Percentiles rank a stretch among this genome's conserved stretches.
Evolutionary conservation across 2,113 vertebrate genomes (phyloP).

Genomic region (Nycticorax nycticorax): DNA sequence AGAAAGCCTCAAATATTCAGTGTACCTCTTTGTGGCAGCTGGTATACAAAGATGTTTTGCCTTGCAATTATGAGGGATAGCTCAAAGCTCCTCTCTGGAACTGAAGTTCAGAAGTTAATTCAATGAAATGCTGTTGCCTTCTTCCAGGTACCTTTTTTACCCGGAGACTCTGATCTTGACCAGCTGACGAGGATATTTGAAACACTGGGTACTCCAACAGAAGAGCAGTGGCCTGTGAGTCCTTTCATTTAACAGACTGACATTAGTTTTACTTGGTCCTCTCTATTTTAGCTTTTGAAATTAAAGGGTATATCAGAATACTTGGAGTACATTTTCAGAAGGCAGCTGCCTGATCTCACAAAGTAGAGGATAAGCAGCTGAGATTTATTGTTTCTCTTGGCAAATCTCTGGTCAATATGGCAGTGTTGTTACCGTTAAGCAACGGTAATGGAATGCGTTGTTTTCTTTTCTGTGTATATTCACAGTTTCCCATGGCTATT

Average conservation of each 20-base stretch:
- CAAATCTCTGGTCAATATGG: neutral
- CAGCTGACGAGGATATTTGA: slow-evolving; percentile 97
- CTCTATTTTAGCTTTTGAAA: neutral
- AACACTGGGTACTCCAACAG: slow-evolving; percentile 93
- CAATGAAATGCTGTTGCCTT: neutral
- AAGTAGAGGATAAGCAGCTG: neutral
- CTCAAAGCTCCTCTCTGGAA: neutral
- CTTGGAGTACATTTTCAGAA: neutral
- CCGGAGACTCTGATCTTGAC: slow-evolving; percentile 96
- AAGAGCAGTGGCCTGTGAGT: slow-evolving; percentile 95
- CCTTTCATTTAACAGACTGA: neutral
- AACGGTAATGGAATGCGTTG: neutral
- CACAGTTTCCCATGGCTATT: neutral
- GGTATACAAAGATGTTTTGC: neutral
- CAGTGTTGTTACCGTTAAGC: neutral
- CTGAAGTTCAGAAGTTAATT: neutral
- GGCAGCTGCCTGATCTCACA: neutral
- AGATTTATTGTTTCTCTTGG: neutral
- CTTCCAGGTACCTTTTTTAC: slow-evolving; percentile 91
- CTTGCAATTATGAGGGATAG: neutral
- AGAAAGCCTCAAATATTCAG: neutral
- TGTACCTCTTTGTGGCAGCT: neutral
- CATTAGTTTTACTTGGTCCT: neutral
- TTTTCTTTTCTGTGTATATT: neutral
- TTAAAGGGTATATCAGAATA: neutral